Evolutionary conservation across 2,113 vertebrate genomes (phyloP), one percentile per base, ranked within the genome.

Genomic region (Plectropomus leopardus): DNA sequence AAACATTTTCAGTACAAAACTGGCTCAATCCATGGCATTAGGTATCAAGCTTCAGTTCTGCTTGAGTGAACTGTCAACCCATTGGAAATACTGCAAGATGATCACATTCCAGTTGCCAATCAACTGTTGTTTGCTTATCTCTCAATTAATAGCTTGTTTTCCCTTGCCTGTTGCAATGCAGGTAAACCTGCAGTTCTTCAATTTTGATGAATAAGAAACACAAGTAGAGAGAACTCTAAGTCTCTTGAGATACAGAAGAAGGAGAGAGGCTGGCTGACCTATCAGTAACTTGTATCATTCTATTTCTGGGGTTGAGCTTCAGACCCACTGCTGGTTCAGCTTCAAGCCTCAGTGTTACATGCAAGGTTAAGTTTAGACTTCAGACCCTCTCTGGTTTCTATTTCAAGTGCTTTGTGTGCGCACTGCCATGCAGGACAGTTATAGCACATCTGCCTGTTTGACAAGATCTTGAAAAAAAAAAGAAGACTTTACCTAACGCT

Each of bases 231-330:
- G 15, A 55, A 50, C 32, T 60, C 26, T 9, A 10, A 47, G 55
- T 70, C 69, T 45, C 60, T 45, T 4, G 34, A 66, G 75, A 65
- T 58, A 63, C 24, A 75, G 73, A 19, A 48, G 24, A 76, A 2
- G 14, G 10, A 48, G 47, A 40, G 67, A 40, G 36, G 57, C 40
- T 69, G 72, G 19, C 47, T 61, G 68, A 64, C 61, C 53, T 57
- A 74, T 64, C 65, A 47, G 65, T 67, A 78, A 71, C 75, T 63
- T 57, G 24, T 48, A 63, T 86, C 59, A 0, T 74, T 86, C 76
- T 90, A 85, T 90, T 90, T 86, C 47, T 76, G 64, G 73, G 14
- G 32, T 55, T 74, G 57, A 78, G 78, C 45, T 82, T 74, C 78
- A 84, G 69, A 69, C 54, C 78, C 63, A 26, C 47, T 60, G 78